A percentile compares a stretch with the other conserved stretches of the same genome.
These are phyloP conservation scores for Peromyscus attwateri DNA, from an alignment of 2,797 vertebrate species.

Conservation along the genomic window DNA sequence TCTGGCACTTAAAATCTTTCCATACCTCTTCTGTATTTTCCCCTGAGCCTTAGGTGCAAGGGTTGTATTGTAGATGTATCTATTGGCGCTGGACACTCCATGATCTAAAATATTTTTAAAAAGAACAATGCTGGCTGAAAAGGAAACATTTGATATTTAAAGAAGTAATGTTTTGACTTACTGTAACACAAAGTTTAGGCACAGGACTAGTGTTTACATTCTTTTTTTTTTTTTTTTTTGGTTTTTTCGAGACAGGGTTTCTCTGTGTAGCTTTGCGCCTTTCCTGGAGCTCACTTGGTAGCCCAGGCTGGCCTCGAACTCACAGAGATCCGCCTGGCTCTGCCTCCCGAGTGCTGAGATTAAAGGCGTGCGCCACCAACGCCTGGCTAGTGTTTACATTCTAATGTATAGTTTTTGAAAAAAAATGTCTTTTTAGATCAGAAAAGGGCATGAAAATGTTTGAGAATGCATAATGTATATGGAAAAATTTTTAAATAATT, in stretches of 20 bases:
- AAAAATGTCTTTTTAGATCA: not conserved
- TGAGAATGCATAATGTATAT: not conserved
- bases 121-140: constrained; percentile 16
- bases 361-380: too few species aligned
- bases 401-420: not conserved
- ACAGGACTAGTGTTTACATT: not conserved
- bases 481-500: constrained; percentile 21
- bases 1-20: not conserved
- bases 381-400: too few species aligned
- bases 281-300: too few species aligned
- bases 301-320: too few species aligned
- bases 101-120: not conserved
- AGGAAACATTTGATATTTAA: constrained; percentile 30
- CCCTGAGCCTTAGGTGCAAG: not conserved
- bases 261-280: too few species aligned
- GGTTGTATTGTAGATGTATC: not conserved
- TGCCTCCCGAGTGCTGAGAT: too few species aligned
- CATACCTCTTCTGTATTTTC: not conserved
- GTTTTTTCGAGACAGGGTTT: too few species aligned
- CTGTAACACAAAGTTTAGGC: not conserved
- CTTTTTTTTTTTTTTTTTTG: too few species aligned
- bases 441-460: not conserved
- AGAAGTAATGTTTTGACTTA: not conserved
- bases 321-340: too few species aligned
- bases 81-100: not conserved